Evolutionary conservation across 2,797 vertebrate genomes (phyloP), one percentile per base, ranked within the genome.

Genomic region (Menidia menidia): DNA sequence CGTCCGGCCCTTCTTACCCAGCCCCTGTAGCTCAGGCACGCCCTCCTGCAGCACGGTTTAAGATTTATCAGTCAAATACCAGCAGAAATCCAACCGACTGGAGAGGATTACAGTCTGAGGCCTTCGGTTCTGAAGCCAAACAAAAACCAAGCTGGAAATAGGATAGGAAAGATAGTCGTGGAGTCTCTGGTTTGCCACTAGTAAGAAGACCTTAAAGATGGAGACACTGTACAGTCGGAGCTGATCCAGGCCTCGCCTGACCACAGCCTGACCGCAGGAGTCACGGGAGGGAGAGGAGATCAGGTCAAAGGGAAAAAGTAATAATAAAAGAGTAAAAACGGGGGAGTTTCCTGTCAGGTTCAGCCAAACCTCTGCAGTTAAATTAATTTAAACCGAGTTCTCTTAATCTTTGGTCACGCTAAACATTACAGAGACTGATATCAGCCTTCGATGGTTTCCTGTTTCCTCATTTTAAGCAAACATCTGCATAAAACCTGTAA

Each of bases 231-330:
- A 52, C 43, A 52, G 55, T 76, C 69, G 19, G 19, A 63, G 50
- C 68, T 5, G 16, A 50, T 18, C 58, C 60, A 18, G 4, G 54
- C 51, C 2, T 18, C 53, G 47, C 31, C 66, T 60, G 62, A 62
- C 67, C 42, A 71, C n/a, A n/a, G n/a, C 81, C 56, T 16, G 65
- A 72, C 30, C 6, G 35, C 19, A 70, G 56, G 43, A 60, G 71
- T 32, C 1, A n/a, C 55, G 65, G 18, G 35, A 44, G 33, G 9
- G 7, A 44, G 33, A 50, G 7, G 1, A 51, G n/a, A 58, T 50
- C 3, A 66, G n/a, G 42, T 3, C 33, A 42, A 13, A 32, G 6
- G 19, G 58, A 25, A 12, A 8, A 52, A 35, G 30, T 2, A 30
- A 19, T 7, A 7, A 33, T 5, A 13, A 31, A 30, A 10, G 30